Evolutionary conservation across 2,113 vertebrate genomes (phyloP).

Genomic region (Gnathonemus longibarbis): DNA sequence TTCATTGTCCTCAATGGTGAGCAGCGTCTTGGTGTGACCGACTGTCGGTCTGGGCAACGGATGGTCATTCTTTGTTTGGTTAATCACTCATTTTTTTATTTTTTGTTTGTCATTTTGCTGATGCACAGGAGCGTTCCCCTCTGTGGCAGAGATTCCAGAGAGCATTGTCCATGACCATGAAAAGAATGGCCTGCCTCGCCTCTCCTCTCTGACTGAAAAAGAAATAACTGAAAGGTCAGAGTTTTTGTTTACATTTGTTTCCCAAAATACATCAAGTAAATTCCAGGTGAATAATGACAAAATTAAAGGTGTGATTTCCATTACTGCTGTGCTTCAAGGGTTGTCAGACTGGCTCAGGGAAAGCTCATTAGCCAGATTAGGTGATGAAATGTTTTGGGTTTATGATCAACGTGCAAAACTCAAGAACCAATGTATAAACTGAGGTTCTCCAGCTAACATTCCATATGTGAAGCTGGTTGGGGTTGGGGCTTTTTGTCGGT

Average conservation of each 20-base stretch:
- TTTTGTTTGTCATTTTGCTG: neutral
- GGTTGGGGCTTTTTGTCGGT: neutral
- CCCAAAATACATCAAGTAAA: neutral
- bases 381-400: neutral
- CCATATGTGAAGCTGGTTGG: neutral
- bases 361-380: neutral
- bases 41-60: neutral
- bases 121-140: constrained; percentile 73
- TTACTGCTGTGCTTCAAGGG: neutral
- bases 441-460: neutral
- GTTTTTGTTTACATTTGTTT: neutral
- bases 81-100: neutral
- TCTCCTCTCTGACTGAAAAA: constrained; percentile 74
- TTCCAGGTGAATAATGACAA: neutral
- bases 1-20: constrained; percentile 92
- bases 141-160: constrained; percentile 88
- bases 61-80: neutral
- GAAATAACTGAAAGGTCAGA: constrained; percentile 75
- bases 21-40: constrained; percentile 10
- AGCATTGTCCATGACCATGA: constrained; percentile 89
- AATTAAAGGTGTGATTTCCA: neutral
- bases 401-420: neutral
- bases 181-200: constrained; percentile 87
- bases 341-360: neutral
- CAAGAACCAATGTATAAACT: neutral